Evolutionary conservation across 2,113 vertebrate species (phyloP).

Genomic region (Python bivittatus): DNA sequence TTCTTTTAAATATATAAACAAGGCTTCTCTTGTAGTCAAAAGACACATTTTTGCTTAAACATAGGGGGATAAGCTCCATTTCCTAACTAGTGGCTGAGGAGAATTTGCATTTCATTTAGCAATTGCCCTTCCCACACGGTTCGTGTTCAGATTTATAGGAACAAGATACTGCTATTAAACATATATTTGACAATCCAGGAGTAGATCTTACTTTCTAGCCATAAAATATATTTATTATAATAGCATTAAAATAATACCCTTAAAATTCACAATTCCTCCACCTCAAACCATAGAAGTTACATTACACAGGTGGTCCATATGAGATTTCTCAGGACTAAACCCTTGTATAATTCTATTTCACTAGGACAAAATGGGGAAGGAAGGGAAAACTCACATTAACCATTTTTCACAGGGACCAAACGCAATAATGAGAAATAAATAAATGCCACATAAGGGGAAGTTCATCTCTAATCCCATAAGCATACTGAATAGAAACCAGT

Average conservation of each 20-base stretch:
- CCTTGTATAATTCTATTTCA: neutral
- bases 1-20: conserved; percentile 17
- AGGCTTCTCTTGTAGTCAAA: accelerated
- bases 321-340: too few species aligned
- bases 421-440: neutral
- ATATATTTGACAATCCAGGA: neutral
- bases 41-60: neutral
- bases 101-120: neutral
- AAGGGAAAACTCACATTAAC: neutral
- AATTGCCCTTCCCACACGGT: neutral
- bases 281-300: too few species aligned
- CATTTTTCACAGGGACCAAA: neutral
- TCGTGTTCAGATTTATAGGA: neutral
- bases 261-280: neutral
- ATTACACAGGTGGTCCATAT: too few species aligned
- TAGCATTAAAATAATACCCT: neutral
- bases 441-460: neutral
- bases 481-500: neutral
- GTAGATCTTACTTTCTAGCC: neutral
- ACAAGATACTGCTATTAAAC: neutral
- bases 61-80: neutral
- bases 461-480: neutral
- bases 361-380: neutral
- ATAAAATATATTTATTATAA: neutral
- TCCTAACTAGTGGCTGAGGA: neutral